These are phyloP conservation scores for Calosoma granatense DNA, from an alignment of 1,140 invertebrate species.

Conservation along the genomic window DNA sequence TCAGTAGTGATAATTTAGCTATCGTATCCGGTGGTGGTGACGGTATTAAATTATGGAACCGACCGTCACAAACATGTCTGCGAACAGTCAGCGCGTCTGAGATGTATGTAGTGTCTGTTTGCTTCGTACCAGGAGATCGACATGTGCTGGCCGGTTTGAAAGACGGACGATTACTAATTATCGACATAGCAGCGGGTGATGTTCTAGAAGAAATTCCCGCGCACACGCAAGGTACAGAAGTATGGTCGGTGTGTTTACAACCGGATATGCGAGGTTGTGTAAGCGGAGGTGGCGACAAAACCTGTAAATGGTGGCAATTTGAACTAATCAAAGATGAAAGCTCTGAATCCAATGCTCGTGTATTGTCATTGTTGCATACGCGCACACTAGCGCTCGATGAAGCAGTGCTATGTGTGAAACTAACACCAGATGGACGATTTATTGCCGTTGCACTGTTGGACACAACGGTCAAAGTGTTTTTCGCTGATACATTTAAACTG, in stretches of 20 bases:
- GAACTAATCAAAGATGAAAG: slow-evolving; percentile 63
- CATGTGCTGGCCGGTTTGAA: slow-evolving; percentile 84
- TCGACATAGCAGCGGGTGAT: slow-evolving; percentile 73
- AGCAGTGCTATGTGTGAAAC: slow-evolving; percentile 67
- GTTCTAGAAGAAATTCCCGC: slow-evolving; percentile 69
- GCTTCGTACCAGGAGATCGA: slow-evolving; percentile 83
- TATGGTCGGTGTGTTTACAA: slow-evolving; percentile 67
- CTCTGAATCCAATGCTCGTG: slow-evolving; percentile 49
- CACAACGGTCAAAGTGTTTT: slow-evolving; percentile 93
- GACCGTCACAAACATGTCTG: slow-evolving; percentile 69
- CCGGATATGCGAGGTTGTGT: slow-evolving; percentile 72
- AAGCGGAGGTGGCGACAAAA: slow-evolving; percentile 79
- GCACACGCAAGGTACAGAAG: slow-evolving; percentile 53
- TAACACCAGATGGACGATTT: slow-evolving; percentile 79
- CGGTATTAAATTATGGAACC: slow-evolving; percentile 89
- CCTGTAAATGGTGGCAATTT: slow-evolving; percentile 91
- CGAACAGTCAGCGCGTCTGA: slow-evolving; percentile 48
- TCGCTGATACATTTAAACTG: slow-evolving; percentile 87
- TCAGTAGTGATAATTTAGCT: slow-evolving; percentile 84
- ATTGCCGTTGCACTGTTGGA: slow-evolving; percentile 85
- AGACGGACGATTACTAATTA: slow-evolving; percentile 74
- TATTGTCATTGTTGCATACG: slow-evolving; percentile 69
- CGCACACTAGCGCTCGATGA: slow-evolving; percentile 81
- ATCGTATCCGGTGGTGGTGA: slow-evolving; percentile 78
- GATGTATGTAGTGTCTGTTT: background rate